phyloP scores from a whole-genome alignment of 2,113 vertebrate genomes.

The Macrotus californicus region DNA sequence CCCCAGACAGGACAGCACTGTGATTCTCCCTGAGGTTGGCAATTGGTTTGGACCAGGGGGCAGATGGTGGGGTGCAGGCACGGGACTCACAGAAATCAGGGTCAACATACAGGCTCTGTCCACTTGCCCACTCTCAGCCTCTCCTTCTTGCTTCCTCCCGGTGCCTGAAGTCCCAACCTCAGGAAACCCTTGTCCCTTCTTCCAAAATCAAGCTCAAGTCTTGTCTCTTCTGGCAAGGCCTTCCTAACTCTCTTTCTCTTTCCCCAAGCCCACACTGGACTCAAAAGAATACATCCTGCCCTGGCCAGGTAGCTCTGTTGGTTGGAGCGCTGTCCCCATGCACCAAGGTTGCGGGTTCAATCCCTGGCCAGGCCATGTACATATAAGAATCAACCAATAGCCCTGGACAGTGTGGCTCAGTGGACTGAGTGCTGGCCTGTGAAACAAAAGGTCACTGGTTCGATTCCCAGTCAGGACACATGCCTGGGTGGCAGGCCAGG shows the following conservation, averaged over 20 bases:
- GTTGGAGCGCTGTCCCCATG: too few species aligned
- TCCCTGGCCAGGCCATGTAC: too few species aligned
- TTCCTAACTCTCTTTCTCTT: not conserved
- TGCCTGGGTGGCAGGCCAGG: too few species aligned
- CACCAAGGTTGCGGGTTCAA: too few species aligned
- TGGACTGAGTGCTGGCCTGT: too few species aligned
- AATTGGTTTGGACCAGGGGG: not conserved
- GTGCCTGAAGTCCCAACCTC: not conserved
- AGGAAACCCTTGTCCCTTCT: not conserved
- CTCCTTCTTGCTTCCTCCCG: not conserved
- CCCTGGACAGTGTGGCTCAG: too few species aligned
- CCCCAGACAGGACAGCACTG: not conserved
- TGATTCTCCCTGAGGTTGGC: too few species aligned
- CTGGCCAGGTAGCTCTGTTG: too few species aligned
- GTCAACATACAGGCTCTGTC: not conserved
- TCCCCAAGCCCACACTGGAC: accelerated
- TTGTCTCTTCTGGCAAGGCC: not conserved
- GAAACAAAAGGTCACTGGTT: too few species aligned
- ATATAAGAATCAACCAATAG: too few species aligned
- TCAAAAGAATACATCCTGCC: not conserved
- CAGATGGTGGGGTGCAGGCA: not conserved
- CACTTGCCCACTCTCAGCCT: not conserved
- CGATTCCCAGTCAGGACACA: too few species aligned
- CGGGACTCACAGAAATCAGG: not conserved
- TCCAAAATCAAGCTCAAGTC: not conserved